A percentile compares a stretch with the other conserved stretches of the same genome.
These are phyloP conservation scores for Oophaga sylvatica DNA, from an alignment of 2,797 vertebrate species.

Conservation along the genomic window DNA sequence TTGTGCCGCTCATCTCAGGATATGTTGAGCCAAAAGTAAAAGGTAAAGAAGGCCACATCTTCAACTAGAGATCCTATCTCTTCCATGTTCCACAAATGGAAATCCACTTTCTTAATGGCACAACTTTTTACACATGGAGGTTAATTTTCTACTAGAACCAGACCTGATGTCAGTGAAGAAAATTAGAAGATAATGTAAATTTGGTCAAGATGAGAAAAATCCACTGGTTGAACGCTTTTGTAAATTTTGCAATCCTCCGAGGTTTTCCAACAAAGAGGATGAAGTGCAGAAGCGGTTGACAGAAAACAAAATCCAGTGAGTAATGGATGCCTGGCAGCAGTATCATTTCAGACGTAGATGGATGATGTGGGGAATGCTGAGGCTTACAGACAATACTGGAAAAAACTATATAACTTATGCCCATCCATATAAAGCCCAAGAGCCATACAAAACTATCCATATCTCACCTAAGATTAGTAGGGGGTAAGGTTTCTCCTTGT, in stretches of 20 bases:
- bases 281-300: slow-evolving; percentile 8
- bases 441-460: background rate
- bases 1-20: no score
- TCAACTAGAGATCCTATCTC: no score
- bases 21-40: no score
- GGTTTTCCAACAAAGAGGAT: slow-evolving; percentile 6
- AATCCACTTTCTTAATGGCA: background rate
- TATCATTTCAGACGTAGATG: background rate
- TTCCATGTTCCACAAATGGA: background rate
- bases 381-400: background rate
- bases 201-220: background rate
- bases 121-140: background rate
- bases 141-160: background rate
- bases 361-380: background rate
- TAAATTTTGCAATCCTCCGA: background rate
- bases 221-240: no score
- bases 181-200: background rate
- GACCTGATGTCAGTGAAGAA: background rate
- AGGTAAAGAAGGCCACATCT: no score
- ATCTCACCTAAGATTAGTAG: background rate
- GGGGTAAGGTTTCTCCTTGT: no score
- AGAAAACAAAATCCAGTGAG: background rate
- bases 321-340: background rate
- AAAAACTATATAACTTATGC: background rate
- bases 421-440: background rate